phyloP scores from a whole-genome alignment of 1,140 invertebrate species.

The Lucilia cuprina region DNA sequence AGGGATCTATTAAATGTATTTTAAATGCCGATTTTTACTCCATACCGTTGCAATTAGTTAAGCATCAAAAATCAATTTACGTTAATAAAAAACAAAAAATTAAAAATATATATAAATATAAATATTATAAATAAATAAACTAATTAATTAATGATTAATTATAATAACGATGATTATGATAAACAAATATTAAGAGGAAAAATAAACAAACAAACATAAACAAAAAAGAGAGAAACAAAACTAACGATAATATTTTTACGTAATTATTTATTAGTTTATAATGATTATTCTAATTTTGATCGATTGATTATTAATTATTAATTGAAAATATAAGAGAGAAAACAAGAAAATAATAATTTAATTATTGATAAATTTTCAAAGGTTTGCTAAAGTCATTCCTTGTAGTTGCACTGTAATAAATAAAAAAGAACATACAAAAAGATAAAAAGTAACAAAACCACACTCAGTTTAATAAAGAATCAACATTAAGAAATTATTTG shows the following conservation, averaged over 20 bases:
- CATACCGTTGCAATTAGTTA: conserved; percentile 15
- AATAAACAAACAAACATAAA: conserved; percentile 34
- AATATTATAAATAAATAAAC: neutral
- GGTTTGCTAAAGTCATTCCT: conserved; percentile 59
- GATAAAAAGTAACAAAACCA: neutral
- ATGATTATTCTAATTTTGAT: conserved; percentile 43
- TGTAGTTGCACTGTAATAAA: conserved; percentile 59
- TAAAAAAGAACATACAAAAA: conserved; percentile 10
- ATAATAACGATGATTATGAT: conserved; percentile 14
- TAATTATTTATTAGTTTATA: conserved; percentile 60
- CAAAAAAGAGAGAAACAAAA: conserved; percentile 40
- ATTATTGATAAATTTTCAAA: conserved; percentile 52
- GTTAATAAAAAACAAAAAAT: conserved; percentile 16
- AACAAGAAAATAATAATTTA: conserved; percentile 44
- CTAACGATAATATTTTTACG: conserved; percentile 52
- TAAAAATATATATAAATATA: neutral
- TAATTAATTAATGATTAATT: neutral
- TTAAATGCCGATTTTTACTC: conserved; percentile 23
- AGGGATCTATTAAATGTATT: conserved; percentile 17
- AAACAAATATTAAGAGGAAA: conserved; percentile 46
- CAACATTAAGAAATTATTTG: conserved; percentile 45
- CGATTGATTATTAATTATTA: conserved; percentile 42
- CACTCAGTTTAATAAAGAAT: conserved; percentile 39
- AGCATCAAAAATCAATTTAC: conserved; percentile 17
- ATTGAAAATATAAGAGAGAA: neutral